A percentile compares a stretch with the other conserved stretches of the same genome.
Evolutionary conservation across 2,113 vertebrate genomes (phyloP).

Genomic region (Rostratula benghalensis): DNA sequence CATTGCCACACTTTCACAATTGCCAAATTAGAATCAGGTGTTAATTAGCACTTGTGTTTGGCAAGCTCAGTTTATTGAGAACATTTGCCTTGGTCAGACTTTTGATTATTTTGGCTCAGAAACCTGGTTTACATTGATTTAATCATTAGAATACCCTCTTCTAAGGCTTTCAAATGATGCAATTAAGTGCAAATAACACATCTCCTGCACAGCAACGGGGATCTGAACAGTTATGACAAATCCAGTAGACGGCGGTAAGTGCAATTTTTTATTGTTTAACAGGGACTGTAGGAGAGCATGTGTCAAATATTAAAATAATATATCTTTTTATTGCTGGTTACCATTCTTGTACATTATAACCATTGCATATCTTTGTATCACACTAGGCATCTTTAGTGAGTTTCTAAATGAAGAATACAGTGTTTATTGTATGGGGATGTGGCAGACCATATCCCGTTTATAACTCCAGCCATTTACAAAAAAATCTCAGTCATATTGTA

Average conservation of each 20-base stretch:
- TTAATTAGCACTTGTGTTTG: conserved; percentile 65
- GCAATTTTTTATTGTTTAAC: not conserved
- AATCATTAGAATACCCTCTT: conserved; percentile 57
- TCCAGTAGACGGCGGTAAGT: not conserved
- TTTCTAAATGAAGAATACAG: not conserved
- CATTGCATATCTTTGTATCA: not conserved
- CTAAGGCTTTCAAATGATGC: conserved; percentile 54
- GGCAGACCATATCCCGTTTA: not conserved
- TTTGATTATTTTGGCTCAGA: conserved; percentile 63
- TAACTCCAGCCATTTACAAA: not conserved
- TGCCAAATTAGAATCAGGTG: conserved; percentile 68
- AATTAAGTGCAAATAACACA: conserved; percentile 54
- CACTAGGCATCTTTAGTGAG: not conserved
- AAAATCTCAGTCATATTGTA: not conserved
- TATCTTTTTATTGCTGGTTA: not conserved
- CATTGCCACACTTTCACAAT: conserved; percentile 44
- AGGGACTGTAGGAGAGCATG: not conserved
- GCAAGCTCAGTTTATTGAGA: conserved; percentile 58
- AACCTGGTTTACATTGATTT: conserved; percentile 67
- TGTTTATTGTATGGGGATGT: not conserved
- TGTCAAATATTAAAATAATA: not conserved
- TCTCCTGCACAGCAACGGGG: conserved; percentile 32
- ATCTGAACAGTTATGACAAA: not conserved
- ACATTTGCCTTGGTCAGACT: conserved; percentile 53
- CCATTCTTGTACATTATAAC: not conserved